Evolutionary conservation across 1,140 invertebrate genomes (phyloP).

Genomic region (Caerostris extrusa): DNA sequence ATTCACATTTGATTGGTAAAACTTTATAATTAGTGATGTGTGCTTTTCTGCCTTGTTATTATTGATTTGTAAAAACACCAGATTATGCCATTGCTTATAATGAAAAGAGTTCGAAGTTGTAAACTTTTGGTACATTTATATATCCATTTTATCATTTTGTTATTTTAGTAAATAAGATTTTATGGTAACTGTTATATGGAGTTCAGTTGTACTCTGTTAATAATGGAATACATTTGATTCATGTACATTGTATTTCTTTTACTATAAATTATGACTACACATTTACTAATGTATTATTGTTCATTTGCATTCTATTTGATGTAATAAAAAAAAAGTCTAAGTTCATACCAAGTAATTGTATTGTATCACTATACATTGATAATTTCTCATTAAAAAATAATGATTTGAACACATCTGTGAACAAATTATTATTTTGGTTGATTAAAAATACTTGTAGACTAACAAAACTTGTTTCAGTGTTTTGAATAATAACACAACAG

Average conservation of each 20-base stretch:
- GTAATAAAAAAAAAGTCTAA: no score
- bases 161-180: background rate
- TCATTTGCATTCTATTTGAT: no score
- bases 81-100: background rate
- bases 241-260: background rate
- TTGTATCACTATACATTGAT: no score
- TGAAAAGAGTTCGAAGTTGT: background rate
- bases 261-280: no score
- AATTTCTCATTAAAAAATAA: no score
- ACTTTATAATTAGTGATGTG: background rate
- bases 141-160: background rate
- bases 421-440: no score
- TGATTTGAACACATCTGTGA: no score
- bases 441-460: no score
- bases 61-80: background rate
- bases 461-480: no score
- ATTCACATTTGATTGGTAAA: slow-evolving; percentile 16
- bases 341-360: no score
- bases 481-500: no score
- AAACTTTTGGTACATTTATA: background rate
- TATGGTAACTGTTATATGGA: background rate
- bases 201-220: background rate
- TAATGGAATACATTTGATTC: background rate
- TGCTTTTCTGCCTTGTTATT: background rate
- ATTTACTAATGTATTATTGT: no score